Evolutionary conservation across 2,797 vertebrate species (phyloP), one percentile per base, ranked within the genome.

Genomic region (Smutsia temminckii): DNA sequence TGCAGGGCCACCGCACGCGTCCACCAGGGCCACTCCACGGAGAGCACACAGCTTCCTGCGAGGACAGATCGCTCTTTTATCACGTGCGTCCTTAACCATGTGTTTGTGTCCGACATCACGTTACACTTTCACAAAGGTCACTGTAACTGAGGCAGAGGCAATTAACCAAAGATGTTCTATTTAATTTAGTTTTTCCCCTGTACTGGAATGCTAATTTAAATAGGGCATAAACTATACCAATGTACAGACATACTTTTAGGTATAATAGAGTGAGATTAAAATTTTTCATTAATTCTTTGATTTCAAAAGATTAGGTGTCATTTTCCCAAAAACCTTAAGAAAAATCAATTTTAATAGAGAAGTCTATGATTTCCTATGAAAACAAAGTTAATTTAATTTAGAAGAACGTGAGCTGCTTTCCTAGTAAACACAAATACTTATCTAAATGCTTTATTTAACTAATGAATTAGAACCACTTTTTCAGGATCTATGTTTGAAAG

Each of bases 401-500:
- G 18, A 57, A 85, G 2, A 89, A 53, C 1, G 32, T 12, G 59
- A 77, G 27, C 34, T 16, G 59, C 1, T 89, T 95, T 69, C 32
- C 10, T 89, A 81, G 77, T 2, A 92, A 83, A 53, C 29, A 40
- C 20, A 37, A 37, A 69, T 29, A 75, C 10, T 66, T 34, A 37
- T 23, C 23, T 27, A 72, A 72, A 40, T 77, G 18, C 14, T 87
- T 95, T 93, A 72, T 51, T 89, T 84, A 72, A 49, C 37, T 78
- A 69, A 69, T 69, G 37, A 77, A n/a, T 20, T 29, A 61, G 6
- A 71, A 74, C 12, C 4, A 34, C 2, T 77, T 97, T 77, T 61
- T 97, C 9, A 64, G 71, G 83, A 97, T 97, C 92, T 96, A 49
- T 3, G 8, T 97, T 97, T 98, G 91, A 98, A 98, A 98, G 74